Percentiles rank a stretch among this genome's conserved stretches.
Conservation (phyloP, 2,113 vertebrate species). For the Vulpes lagopus region DNA sequence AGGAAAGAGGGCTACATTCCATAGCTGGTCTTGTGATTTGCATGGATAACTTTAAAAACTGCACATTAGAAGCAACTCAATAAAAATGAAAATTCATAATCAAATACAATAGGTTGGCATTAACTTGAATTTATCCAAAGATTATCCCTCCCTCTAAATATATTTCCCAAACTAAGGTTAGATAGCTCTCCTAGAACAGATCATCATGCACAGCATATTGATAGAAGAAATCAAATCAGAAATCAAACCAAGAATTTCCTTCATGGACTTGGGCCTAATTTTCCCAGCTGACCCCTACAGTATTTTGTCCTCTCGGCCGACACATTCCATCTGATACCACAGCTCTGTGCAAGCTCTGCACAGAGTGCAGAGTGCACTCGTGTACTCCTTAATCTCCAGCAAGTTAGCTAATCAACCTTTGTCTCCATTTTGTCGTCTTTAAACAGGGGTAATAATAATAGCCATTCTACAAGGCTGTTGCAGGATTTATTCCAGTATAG, state of each 20-base stretch:
- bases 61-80: neutral
- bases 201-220: neutral
- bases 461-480: neutral
- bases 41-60: neutral
- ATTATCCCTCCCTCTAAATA: neutral
- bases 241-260: neutral
- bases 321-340: neutral
- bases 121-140: conserved; percentile 12
- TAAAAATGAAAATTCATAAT: conserved; percentile 36
- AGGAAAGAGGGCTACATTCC: neutral
- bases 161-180: neutral
- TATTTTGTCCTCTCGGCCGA: neutral
- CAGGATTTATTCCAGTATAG: neutral
- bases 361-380: no score
- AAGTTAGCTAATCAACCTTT: neutral
- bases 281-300: neutral
- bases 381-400: neutral
- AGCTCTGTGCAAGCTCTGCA: neutral
- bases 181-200: neutral
- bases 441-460: neutral
- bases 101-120: neutral
- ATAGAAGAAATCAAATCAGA: neutral
- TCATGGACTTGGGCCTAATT: neutral
- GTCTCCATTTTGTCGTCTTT: neutral
- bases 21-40: neutral